Evolutionary conservation across 2,113 vertebrate genomes (phyloP), one percentile per base, ranked within the genome.

Genomic region (Chaenogobius annularis): DNA sequence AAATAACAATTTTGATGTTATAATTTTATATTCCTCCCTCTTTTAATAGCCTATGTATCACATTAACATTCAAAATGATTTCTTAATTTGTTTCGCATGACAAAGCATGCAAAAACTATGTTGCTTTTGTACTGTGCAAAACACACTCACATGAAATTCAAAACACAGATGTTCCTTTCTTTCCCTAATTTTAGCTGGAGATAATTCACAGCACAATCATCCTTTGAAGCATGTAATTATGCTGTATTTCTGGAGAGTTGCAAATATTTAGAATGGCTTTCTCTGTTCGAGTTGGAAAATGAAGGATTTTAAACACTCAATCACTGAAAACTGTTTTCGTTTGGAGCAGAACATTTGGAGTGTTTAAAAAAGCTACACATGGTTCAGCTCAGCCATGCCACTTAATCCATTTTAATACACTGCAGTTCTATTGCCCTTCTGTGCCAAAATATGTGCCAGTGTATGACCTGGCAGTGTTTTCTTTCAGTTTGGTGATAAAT

Each of bases 241-340:
- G 75, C 13, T 67, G 83, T 63, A 68, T 77, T 58, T 77, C 80
- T 83, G 63, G 68, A 40, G 61, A 81, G 77, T 67, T 78, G 78
- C 82, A 80, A 88, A 84, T 84, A 83, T 59, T 69, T 80, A 79
- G 52, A 50, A 69, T 83, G 78, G 79, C 83, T 85, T 83, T 84
- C 82, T 81, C 69, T 78, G 82, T 81, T 86, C 83, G 59, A 83
- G 15, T 78, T 86, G 84, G 85, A 85, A 44, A 70, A 13, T 55
- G 72, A 63, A 75, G 59, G 12, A 66, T 77, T 11, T 10, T 17
- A 40, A 63, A 37, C 76, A 78, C 65, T 71, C 80, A 77, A 73
- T 84, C 70, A 68, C 72, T 59, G 47, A 69, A 76, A 88, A 73
- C 73, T 5, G n/a, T 48, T 79, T 69, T 55, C 12, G 62, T 72